Evolutionary conservation across 2,113 vertebrate genomes (phyloP).

Genomic region (Aleadryas rufinucha): DNA sequence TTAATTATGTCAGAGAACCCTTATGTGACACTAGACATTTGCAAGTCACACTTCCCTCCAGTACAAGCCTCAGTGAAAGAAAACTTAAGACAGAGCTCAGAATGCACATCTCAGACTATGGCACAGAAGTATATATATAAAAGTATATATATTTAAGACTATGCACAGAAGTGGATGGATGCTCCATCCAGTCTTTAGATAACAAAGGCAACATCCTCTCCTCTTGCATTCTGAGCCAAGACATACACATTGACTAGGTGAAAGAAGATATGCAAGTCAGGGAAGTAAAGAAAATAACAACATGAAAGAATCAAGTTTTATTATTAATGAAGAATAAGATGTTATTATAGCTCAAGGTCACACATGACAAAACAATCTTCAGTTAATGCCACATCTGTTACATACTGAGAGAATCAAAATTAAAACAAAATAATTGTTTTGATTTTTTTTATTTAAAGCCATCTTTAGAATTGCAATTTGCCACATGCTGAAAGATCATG

Average conservation of each 20-base stretch:
- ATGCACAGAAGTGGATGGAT: neutral
- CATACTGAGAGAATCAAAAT: neutral
- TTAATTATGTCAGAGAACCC: neutral
- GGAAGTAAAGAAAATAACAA: neutral
- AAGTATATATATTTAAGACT: neutral
- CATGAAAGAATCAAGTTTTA: neutral
- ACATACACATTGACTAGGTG: neutral
- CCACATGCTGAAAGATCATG: neutral
- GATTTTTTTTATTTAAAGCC: neutral
- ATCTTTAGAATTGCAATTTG: neutral
- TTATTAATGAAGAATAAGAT: neutral
- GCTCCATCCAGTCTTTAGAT: neutral
- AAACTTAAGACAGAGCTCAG: neutral
- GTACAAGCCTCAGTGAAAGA: neutral
- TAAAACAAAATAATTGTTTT: neutral
- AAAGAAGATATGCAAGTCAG: neutral
- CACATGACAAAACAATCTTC: neutral
- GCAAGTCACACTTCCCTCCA: neutral
- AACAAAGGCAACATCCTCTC: neutral
- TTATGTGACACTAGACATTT: neutral
- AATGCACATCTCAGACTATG: neutral
- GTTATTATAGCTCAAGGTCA: neutral
- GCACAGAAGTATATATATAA: neutral
- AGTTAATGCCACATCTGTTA: neutral
- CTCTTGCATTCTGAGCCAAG: neutral